Base-by-base conservation (phyloP, 2,888 invertebrate genomes). In the Lithophane leautieri region DNA sequence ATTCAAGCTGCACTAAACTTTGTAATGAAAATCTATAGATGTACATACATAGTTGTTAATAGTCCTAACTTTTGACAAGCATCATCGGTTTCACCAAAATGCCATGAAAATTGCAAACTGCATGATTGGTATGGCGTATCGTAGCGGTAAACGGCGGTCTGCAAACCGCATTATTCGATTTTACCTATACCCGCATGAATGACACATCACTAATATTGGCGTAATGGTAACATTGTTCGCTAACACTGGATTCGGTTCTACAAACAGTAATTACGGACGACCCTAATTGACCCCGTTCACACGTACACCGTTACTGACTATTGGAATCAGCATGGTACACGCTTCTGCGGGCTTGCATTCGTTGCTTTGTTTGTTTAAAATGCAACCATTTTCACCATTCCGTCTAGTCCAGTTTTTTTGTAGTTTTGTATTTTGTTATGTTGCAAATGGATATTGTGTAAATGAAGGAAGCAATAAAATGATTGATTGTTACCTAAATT, bases 241-340 rank as follows among this genome's bases (percentile, higher is more conserved):
- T 72, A 52, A 73, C 73, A 74, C 75, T 74, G 82, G 69, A 79
- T 79, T 84, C 70, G 67, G 63, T 79, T 76, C 66, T 65, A 70
- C 84, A 70, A 76, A 77, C 75, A 78, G 65, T 88, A 71, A 84
- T 88, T 82, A 84, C 70, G 73, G 70, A 67, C 76, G 83, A 82
- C 85, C 87, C 86, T 89, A 90, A 90, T 89, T 88, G 89, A 87
- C 90, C 90, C 73, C 83, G 82, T 90, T 90, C 89, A 84, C 90
- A 90, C 86, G 87, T 82, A 81, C 40, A 84, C 88, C 84, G 86
- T 89, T 87, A 87, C 67, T 1, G 22, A 50, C 72, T n/a, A 82
- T 81, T 81, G 67, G 70, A 60, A 81, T 75, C 81, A 81, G 72
- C 81, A 63, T 70, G 76, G 79, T 78, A 81, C 79, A 71, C 62